Conservation (phyloP, 1,140 invertebrate genomes). For the Apis cerana region DNA sequence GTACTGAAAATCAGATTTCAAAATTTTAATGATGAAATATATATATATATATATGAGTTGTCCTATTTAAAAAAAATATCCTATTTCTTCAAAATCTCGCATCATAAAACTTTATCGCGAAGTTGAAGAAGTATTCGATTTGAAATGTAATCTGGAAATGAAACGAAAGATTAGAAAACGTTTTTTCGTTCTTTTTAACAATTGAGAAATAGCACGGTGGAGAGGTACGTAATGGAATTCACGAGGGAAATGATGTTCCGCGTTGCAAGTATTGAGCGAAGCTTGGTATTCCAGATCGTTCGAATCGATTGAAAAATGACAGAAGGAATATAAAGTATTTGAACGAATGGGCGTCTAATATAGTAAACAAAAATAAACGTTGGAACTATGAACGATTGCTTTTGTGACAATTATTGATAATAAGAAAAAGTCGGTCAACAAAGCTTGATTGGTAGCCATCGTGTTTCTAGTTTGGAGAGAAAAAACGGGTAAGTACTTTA, state of each 20-base stretch:
- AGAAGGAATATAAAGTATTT: background rate
- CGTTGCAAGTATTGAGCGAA: slow-evolving; percentile 10
- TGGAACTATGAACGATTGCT: background rate
- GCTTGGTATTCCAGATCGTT: background rate
- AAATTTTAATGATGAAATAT: no score
- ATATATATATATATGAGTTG: no score
- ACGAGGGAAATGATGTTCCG: background rate
- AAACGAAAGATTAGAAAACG: background rate
- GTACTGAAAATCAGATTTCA: background rate
- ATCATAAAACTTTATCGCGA: no score
- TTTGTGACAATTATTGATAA: background rate
- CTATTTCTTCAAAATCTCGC: no score
- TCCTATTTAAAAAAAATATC: no score
- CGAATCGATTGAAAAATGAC: background rate
- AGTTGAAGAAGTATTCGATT: no score
- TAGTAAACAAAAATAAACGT: background rate
- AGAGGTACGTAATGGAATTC: background rate
- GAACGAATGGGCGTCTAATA: background rate
- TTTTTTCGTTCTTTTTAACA: no score
- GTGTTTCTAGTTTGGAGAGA: background rate
- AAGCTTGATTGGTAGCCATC: background rate
- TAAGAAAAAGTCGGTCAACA: background rate
- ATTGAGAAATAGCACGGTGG: background rate
- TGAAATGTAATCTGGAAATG: background rate
- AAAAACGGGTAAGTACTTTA: background rate